A percentile compares a stretch with the other conserved stretches of the same genome.
These are phyloP conservation scores for Brotula barbata DNA, from an alignment of 2,797 vertebrate species.

Conservation along the genomic window DNA sequence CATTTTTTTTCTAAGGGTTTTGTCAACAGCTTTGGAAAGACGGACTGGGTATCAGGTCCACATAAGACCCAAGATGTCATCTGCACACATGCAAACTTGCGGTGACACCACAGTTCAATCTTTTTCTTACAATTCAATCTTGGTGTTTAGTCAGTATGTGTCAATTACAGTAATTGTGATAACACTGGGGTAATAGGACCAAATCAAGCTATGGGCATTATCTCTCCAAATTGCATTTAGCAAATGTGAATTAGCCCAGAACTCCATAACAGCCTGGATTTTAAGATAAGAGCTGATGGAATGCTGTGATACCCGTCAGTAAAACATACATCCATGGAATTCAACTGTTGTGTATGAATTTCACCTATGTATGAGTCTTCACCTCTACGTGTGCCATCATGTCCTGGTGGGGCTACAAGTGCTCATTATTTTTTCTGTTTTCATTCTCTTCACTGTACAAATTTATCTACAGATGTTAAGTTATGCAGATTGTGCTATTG, in stretches of 20 bases:
- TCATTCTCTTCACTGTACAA: too few relatives aligned
- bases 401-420: too few relatives aligned
- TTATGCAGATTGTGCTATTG: too few relatives aligned
- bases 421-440: too few relatives aligned
- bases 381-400: too few relatives aligned
- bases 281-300: constrained; percentile 6
- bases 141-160: neutral
- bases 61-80: neutral
- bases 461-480: too few relatives aligned
- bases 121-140: too few relatives aligned
- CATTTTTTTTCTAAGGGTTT: neutral
- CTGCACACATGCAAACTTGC: constrained; percentile 22
- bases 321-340: neutral
- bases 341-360: neutral
- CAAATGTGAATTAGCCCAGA: constrained; percentile 8
- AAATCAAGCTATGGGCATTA: neutral
- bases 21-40: too few relatives aligned
- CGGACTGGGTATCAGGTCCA: too few relatives aligned
- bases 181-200: neutral
- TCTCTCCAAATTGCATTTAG: neutral
- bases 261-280: constrained; percentile 5
- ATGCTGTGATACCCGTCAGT: neutral
- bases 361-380: neutral
- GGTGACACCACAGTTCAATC: too few relatives aligned
- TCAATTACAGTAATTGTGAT: neutral